Percentiles rank a stretch among this genome's conserved stretches.
These are phyloP conservation scores for Penaeus chinensis DNA, from an alignment of 1,140 invertebrate species.

Conservation along the genomic window DNA sequence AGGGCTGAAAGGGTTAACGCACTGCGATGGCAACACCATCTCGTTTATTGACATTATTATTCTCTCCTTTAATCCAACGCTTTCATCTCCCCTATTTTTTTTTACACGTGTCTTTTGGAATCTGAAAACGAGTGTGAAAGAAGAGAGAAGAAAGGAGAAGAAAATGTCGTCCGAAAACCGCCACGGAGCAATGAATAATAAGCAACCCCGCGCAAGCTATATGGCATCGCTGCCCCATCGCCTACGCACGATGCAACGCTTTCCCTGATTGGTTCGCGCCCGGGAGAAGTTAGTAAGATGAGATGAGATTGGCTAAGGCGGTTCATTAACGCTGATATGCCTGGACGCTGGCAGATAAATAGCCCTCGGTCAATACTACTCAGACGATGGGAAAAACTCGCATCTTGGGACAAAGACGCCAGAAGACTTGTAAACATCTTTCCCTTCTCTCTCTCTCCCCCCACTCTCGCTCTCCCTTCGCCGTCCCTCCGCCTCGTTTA, in stretches of 20 bases:
- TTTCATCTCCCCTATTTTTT: too few species aligned
- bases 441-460: neutral
- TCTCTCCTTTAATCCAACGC: too few species aligned
- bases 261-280: constrained; percentile 38
- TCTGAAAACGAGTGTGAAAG: too few species aligned
- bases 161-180: too few species aligned
- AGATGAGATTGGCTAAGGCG: constrained; percentile 48
- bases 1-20: too few species aligned
- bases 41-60: too few species aligned
- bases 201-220: constrained; percentile 25
- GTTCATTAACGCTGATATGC: constrained; percentile 55
- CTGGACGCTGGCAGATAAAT: constrained; percentile 36
- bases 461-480: neutral
- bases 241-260: constrained; percentile 43
- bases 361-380: constrained; percentile 38
- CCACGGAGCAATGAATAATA: neutral
- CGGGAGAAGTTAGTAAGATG: constrained; percentile 46
- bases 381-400: constrained; percentile 21
- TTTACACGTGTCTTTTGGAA: too few species aligned
- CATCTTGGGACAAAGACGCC: constrained; percentile 12
- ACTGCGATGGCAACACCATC: too few species aligned
- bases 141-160: too few species aligned
- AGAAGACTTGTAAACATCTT: neutral
- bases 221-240: constrained; percentile 38
- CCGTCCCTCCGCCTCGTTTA: neutral